Evolutionary conservation across 2,113 vertebrate species (phyloP).

Genomic region (Tauraco erythrolophus): DNA sequence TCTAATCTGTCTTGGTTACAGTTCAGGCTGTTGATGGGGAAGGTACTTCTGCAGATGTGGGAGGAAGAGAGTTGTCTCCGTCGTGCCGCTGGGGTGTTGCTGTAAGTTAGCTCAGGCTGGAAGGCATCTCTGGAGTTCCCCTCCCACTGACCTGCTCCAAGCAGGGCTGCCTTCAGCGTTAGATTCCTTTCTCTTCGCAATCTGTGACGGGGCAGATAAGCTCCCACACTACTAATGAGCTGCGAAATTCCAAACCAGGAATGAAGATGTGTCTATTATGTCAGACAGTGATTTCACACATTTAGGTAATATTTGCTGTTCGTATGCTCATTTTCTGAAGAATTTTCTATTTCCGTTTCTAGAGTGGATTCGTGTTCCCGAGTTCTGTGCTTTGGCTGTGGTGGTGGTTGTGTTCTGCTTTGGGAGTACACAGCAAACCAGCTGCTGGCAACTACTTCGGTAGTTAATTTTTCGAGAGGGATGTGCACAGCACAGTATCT

Average conservation of each 20-base stretch:
- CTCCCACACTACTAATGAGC: not conserved
- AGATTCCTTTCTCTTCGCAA: not conserved
- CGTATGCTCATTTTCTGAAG: not conserved
- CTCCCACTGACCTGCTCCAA: not conserved
- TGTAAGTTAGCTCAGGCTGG: not conserved
- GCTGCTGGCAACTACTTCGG: not conserved
- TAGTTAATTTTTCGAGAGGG: not conserved
- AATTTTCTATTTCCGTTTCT: not conserved
- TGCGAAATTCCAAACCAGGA: not conserved
- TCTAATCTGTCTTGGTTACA: not conserved
- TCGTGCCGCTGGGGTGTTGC: not conserved
- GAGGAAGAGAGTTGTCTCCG: not conserved
- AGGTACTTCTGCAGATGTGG: not conserved
- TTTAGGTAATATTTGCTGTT: not conserved
- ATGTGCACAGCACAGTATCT: not conserved
- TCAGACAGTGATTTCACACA: not conserved
- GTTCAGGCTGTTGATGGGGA: not conserved
- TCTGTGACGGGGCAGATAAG: rapidly evolving
- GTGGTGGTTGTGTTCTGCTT: not conserved
- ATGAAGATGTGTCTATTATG: not conserved
- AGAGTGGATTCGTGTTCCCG: rapidly evolving
- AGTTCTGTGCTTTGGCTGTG: not conserved
- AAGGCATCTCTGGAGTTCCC: not conserved
- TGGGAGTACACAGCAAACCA: not conserved
- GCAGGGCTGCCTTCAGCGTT: not conserved